These are phyloP conservation scores for Egretta garzetta DNA, from an alignment of 2,113 vertebrate genomes.

Conservation along the genomic window DNA sequence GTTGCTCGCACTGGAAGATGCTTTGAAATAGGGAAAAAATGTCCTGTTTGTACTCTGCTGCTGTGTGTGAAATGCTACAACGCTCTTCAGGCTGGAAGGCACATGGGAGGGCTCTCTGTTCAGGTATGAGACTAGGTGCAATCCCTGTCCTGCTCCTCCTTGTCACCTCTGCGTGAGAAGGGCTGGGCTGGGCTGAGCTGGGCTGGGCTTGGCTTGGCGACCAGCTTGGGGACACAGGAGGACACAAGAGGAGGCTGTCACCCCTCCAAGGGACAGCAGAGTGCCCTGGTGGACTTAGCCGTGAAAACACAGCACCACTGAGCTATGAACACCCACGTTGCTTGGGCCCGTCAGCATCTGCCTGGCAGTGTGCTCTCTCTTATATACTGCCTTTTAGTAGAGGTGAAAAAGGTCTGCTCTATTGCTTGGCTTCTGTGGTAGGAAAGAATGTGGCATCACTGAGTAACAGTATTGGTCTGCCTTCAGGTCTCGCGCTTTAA, in stretches of 20 bases:
- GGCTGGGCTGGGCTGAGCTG: neutral
- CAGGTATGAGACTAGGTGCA: neutral
- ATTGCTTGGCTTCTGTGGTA: neutral
- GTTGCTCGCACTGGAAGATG: neutral
- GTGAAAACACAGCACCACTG: neutral
- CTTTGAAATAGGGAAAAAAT: neutral
- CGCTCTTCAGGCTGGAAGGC: neutral
- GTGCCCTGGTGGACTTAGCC: neutral
- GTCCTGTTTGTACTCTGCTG: neutral
- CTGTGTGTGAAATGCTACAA: neutral
- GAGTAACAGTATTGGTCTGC: slow-evolving; percentile 46
- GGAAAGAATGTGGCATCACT: neutral
- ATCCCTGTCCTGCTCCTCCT: neutral
- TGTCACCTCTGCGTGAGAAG: neutral
- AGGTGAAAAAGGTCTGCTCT: neutral
- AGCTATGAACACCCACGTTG: neutral
- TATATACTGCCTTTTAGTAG: accelerated
- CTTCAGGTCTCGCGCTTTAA: slow-evolving; percentile 87
- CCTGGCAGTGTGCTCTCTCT: neutral
- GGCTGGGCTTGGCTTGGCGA: neutral
- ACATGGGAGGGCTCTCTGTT: neutral
- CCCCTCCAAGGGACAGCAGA: neutral
- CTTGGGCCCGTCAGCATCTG: neutral
- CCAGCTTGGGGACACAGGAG: neutral
- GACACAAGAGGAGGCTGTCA: neutral